Conservation (phyloP, 2,113 vertebrate genomes). For the Hyaena hyaena region DNA sequence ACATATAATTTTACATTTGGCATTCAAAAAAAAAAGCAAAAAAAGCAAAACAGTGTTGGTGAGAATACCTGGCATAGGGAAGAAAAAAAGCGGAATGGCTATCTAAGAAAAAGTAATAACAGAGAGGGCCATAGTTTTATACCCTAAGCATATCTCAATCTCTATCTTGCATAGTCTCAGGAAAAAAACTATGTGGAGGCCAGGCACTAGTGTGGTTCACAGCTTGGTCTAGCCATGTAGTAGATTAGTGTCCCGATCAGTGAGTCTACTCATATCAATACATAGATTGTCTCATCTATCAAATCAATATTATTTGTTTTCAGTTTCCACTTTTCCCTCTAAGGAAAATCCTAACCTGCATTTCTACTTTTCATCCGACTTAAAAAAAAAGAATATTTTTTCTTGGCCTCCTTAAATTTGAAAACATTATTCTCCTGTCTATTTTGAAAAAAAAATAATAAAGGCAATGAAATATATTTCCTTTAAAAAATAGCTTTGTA, state of each 20-base stretch:
- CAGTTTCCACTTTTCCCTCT: background rate
- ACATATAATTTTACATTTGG: background rate
- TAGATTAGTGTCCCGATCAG: background rate
- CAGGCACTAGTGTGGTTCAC: rapidly evolving
- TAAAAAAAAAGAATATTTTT: background rate
- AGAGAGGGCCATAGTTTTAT: background rate
- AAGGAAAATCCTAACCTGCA: background rate
- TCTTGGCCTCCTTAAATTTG: background rate
- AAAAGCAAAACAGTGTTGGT: background rate
- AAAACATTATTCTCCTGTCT: background rate
- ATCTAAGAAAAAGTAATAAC: background rate
- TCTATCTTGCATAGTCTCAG: background rate
- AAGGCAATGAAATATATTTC: background rate
- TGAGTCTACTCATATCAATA: background rate
- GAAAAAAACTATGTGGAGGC: background rate
- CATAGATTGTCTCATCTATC: background rate
- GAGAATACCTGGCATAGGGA: background rate
- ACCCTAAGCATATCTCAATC: background rate
- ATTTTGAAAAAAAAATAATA: background rate
- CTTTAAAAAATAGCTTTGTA: background rate
- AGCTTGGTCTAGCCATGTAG: no score
- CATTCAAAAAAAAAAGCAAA: background rate
- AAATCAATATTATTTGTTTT: background rate
- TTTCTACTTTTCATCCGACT: background rate
- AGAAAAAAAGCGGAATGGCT: background rate